These are phyloP conservation scores for Nycticryphes semicollaris DNA, from an alignment of 2,113 vertebrate species.

Conservation along the genomic window DNA sequence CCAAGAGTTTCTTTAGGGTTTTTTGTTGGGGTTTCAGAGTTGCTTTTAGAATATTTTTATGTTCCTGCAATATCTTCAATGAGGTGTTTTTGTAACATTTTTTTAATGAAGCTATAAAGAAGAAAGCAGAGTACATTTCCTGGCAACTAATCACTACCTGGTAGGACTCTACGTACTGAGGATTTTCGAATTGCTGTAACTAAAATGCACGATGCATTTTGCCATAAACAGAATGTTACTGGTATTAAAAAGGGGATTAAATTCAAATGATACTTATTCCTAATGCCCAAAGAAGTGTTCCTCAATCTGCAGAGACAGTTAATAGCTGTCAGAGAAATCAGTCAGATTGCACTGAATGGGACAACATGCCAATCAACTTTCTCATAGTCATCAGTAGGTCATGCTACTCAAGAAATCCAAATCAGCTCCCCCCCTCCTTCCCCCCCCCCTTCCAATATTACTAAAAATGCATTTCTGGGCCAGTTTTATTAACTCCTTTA, in stretches of 20 bases:
- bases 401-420: not conserved
- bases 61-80: not conserved
- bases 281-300: not conserved
- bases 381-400: not conserved
- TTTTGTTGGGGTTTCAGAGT: not conserved
- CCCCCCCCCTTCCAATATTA: fast-evolving
- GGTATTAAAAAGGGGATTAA: not conserved
- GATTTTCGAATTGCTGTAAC: not conserved
- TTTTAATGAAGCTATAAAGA: not conserved
- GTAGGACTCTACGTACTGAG: not conserved
- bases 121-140: not conserved
- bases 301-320: not conserved
- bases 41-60: not conserved
- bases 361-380: not conserved
- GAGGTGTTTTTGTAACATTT: not conserved
- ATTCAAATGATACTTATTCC: not conserved
- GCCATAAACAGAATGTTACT: not conserved
- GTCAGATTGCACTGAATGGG: not conserved
- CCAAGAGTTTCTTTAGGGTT: not conserved
- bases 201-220: not conserved
- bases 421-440: not conserved
- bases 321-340: not conserved
- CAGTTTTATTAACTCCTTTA: not conserved
- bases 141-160: not conserved
- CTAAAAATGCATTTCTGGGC: not conserved